Evolutionary conservation across 1,140 invertebrate species (phyloP).

Genomic region (Palaemon carinicauda): DNA sequence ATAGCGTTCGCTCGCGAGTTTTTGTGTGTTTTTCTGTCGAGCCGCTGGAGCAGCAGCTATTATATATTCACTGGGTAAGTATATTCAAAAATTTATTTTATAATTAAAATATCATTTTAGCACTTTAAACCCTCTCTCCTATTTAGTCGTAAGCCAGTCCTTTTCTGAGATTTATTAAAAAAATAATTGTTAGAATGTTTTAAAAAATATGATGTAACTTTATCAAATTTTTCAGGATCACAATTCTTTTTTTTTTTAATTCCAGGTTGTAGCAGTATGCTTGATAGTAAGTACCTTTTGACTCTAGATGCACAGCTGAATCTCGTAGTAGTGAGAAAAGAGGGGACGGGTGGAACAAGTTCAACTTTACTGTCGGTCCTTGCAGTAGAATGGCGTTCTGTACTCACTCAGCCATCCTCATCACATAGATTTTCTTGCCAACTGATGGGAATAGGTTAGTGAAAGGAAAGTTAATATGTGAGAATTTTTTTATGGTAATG

Average conservation of each 20-base stretch:
- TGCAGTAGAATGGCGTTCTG: conserved; percentile 19
- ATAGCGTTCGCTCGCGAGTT: too few species aligned
- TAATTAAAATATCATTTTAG: too few species aligned
- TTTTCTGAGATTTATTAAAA: too few species aligned
- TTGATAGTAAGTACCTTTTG: conserved; percentile 1
- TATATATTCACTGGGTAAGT: too few species aligned
- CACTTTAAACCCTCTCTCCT: too few species aligned
- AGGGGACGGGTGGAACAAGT: neutral
- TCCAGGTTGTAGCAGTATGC: neutral
- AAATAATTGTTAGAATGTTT: too few species aligned
- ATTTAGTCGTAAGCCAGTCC: too few species aligned
- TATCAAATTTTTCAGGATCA: neutral
- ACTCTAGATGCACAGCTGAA: neutral
- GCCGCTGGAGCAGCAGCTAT: too few species aligned
- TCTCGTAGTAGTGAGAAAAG: neutral
- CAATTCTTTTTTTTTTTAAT: neutral
- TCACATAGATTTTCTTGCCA: conserved; percentile 14
- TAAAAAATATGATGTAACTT: neutral
- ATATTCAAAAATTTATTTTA: too few species aligned
- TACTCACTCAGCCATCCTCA: conserved; percentile 5
- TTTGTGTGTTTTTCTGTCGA: too few species aligned
- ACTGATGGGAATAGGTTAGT: conserved; percentile 36
- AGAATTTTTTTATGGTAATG: too few species aligned
- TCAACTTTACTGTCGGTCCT: conserved; percentile 5
- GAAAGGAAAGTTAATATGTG: too few species aligned